Percentiles rank a stretch among this genome's conserved stretches.
phyloP scores from a whole-genome alignment of 53 echinoderm and acorn worm genomes.

The Astropecten irregularis region DNA sequence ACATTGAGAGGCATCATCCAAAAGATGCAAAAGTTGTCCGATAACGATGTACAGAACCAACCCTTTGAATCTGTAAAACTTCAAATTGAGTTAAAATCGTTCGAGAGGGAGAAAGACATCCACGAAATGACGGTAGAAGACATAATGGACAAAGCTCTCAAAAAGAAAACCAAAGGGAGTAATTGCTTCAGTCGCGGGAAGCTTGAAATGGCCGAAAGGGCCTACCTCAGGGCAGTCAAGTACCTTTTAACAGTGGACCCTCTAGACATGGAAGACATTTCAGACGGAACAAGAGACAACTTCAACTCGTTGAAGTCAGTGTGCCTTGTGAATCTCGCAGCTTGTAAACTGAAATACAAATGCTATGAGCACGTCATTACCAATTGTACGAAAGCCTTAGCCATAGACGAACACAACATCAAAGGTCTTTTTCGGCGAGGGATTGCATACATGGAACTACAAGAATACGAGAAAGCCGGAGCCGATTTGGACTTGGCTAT shows the following conservation, averaged over 20 bases:
- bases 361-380: constrained; percentile 71
- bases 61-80: neutral
- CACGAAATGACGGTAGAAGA: constrained; percentile 68
- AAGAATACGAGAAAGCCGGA: constrained; percentile 82
- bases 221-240: constrained; percentile 74
- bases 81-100: constrained; percentile 44
- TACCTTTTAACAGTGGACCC: constrained; percentile 64
- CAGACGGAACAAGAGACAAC: constrained; percentile 27
- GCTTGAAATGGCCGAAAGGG: constrained; percentile 63
- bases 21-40: no score
- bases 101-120: constrained; percentile 73
- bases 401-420: constrained; percentile 47
- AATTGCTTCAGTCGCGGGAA: constrained; percentile 75
- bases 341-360: constrained; percentile 75
- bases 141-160: constrained; percentile 52
- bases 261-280: constrained; percentile 17
- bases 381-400: constrained; percentile 72
- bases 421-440: constrained; percentile 89
- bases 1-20: neutral
- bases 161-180: constrained; percentile 72
- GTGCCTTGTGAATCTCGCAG: constrained; percentile 81
- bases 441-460: constrained; percentile 73
- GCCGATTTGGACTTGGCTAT: constrained; percentile 69
- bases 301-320: constrained; percentile 57
- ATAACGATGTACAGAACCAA: neutral